Base-by-base conservation (phyloP, 2,888 invertebrate genomes). In the Alcis repandata region DNA sequence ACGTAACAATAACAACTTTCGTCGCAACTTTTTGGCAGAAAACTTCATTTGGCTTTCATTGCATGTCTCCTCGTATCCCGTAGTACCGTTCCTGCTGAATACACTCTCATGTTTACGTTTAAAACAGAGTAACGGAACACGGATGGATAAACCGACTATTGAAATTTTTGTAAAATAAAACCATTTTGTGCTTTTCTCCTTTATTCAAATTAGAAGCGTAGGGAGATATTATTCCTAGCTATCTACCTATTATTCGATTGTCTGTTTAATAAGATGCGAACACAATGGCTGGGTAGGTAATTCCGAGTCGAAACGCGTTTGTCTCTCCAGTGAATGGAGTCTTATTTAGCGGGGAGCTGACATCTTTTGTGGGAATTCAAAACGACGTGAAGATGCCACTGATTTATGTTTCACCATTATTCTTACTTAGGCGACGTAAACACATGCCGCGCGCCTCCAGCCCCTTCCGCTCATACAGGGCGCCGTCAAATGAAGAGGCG, bases 381-480 rank as follows among this genome's bases (percentile, higher is more conserved):
- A 88, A 87, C 84, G 86, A 85, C 83, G 83, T 81, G 85, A 86
- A 86, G 87, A 90, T 84, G 85, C 82, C 82, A 78, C 88, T 88
- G 90, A 90, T 90, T 89, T 90, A 90, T 88, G 84, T 82, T 69
- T 72, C 70, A 69, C 80, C 86, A 89, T 90, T 89, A 89, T 84
- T 90, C 90, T 89, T 88, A 85, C 89, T 89, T 89, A 89, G 73
- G 80, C 79, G 88, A 88, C 85, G 85, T 85, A 86, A 88, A 90
- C 89, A 90, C 87, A 88, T 88, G 88, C 88, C 83, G 79, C 80
- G 84, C 83, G 80, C 51, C 59, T 36, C 51, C 60, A 32, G 51
- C 49, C 43, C 11, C 33, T 10, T 19, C 13, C 10, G 19, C 45
- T 62, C 70, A 72, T 68, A 76, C 71, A 74, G 67, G 72, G 75